Conservation (phyloP, 2,113 vertebrate species). For the Cinclus cinclus region DNA sequence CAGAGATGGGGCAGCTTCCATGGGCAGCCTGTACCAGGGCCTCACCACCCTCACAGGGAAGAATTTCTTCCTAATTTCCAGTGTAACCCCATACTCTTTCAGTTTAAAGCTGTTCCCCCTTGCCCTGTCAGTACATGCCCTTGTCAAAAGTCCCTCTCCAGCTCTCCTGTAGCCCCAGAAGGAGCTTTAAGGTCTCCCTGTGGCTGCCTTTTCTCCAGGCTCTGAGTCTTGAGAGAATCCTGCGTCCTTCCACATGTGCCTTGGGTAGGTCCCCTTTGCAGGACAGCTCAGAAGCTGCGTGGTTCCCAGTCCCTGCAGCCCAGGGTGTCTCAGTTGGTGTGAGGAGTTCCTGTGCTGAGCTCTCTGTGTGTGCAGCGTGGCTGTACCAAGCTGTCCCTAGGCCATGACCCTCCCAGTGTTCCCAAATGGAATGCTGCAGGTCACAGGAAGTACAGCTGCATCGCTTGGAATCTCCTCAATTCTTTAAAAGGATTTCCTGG, state of each 20-base stretch:
- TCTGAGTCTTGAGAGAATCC: background rate
- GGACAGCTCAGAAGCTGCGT: fast-evolving
- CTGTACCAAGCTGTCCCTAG: background rate
- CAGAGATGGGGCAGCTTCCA: background rate
- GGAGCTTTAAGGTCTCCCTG: background rate
- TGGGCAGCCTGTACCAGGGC: background rate
- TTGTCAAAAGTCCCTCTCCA: background rate
- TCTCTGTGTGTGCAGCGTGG: background rate
- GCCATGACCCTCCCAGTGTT: background rate
- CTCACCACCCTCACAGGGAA: background rate
- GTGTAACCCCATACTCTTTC: background rate
- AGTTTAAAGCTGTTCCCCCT: background rate
- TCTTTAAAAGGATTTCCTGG: background rate
- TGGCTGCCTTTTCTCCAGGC: background rate
- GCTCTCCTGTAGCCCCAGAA: background rate
- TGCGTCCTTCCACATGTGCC: fast-evolving
- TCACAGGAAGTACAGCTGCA: slow-evolving; percentile 21
- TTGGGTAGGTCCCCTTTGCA: background rate
- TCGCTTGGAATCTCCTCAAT: background rate
- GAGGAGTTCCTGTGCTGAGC: background rate
- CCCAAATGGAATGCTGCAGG: background rate
- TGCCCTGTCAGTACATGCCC: background rate
- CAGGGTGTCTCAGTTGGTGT: background rate
- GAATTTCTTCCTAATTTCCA: background rate
- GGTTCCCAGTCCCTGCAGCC: background rate